These are phyloP conservation scores for Drosophila austrosaltans DNA, from an alignment of 2,888 invertebrate genomes.

Conservation along the genomic window DNA sequence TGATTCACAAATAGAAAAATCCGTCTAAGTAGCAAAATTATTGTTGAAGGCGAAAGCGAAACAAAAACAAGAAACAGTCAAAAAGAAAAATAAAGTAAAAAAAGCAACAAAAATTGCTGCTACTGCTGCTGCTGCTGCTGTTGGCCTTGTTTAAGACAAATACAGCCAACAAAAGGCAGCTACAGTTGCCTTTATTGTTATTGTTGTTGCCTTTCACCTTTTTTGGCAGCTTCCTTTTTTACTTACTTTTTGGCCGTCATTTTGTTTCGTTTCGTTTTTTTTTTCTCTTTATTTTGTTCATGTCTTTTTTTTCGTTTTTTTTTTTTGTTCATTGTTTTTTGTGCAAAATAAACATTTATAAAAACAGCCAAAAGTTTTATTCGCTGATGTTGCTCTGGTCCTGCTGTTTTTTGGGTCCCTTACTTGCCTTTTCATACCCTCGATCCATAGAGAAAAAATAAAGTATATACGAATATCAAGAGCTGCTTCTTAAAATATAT, in stretches of 20 bases:
- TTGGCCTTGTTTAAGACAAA: constrained; percentile 62
- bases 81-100: constrained; percentile 11
- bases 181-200: constrained; percentile 47
- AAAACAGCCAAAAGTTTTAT: constrained; percentile 71
- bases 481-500: too few species aligned
- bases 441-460: background rate
- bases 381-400: constrained; percentile 63
- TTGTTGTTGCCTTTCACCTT: constrained; percentile 63
- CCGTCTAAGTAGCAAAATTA: constrained; percentile 75
- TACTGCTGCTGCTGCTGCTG: constrained; percentile 28
- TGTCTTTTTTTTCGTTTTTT: constrained; percentile 21
- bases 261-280: constrained; percentile 5
- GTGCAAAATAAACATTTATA: constrained; percentile 76
- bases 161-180: constrained; percentile 41
- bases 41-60: constrained; percentile 58
- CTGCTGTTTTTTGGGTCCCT: constrained; percentile 41
- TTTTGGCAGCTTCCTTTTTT: constrained; percentile 44
- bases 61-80: constrained; percentile 30
- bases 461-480: background rate
- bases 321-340: constrained; percentile 32
- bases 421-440: constrained; percentile 3
- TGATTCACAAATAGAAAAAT: constrained; percentile 73
- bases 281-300: background rate
- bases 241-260: constrained; percentile 10
- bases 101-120: constrained; percentile 44